A percentile compares a stretch with the other conserved stretches of the same genome.
phyloP scores from a whole-genome alignment of 2,113 vertebrate genomes.

The Catharus fuscescens region DNA sequence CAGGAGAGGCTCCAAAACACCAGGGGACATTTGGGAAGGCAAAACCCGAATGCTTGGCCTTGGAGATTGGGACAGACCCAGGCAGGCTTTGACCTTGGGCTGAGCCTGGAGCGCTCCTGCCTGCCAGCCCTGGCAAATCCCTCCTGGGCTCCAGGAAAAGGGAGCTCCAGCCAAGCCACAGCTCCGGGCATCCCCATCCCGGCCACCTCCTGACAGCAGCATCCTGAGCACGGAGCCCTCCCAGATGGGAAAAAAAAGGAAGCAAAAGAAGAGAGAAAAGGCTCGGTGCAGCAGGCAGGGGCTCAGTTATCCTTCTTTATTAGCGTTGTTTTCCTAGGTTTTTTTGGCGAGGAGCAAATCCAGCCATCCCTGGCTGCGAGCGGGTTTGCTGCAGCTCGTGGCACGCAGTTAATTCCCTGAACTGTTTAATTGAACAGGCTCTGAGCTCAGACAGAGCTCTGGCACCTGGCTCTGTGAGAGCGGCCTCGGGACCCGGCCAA shows the following conservation, averaged over 20 bases:
- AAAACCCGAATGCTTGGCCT: fast-evolving
- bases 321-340: not conserved
- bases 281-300: not conserved
- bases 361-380: not conserved
- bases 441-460: not conserved
- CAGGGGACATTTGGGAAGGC: not conserved
- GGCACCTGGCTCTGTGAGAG: not conserved
- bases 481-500: constrained; percentile 3
- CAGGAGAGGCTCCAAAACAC: not conserved
- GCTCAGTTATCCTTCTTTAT: not conserved
- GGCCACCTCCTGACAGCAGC: not conserved
- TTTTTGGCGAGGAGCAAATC: not conserved
- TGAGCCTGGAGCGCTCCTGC: not conserved
- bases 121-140: not conserved
- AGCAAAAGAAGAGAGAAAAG: not conserved
- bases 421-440: constrained; percentile 48
- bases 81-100: not conserved
- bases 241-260: not conserved
- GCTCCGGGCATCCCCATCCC: not conserved
- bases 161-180: not conserved
- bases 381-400: not conserved
- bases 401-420: constrained; percentile 32
- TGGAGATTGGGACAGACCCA: not conserved
- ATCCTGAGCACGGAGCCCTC: not conserved
- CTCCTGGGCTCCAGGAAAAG: not conserved